Evolutionary conservation across 2,797 vertebrate species (phyloP).

Genomic region (Sebastes umbrosus): DNA sequence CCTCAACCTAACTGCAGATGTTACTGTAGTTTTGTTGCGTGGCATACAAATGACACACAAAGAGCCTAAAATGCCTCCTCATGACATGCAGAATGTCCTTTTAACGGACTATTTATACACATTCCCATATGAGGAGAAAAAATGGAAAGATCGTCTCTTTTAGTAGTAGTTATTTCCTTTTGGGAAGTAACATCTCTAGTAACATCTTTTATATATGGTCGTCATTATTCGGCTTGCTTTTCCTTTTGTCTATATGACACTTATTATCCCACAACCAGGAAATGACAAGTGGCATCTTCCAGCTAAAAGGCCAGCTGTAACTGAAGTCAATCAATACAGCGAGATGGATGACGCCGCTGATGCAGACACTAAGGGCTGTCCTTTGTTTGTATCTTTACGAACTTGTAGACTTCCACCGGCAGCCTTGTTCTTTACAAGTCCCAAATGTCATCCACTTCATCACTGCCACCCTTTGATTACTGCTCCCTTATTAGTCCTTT

Average conservation of each 20-base stretch:
- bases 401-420: conserved; percentile 45
- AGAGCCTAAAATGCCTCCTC: no score
- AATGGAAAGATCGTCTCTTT: not conserved
- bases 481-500: conserved; percentile 67
- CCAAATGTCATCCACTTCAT: conserved; percentile 75
- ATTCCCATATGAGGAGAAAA: not conserved
- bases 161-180: not conserved
- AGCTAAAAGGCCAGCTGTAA: conserved; percentile 72
- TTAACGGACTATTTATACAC: not conserved
- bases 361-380: conserved; percentile 34
- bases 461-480: conserved; percentile 68
- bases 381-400: conserved; percentile 48
- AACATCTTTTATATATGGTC: not conserved
- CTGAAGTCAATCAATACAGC: conserved; percentile 64
- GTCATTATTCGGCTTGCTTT: conserved; percentile 15
- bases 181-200: not conserved
- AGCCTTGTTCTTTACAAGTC: conserved; percentile 57
- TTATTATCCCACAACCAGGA: conserved; percentile 57
- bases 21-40: no score
- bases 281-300: conserved; percentile 58
- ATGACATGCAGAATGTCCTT: no score
- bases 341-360: conserved; percentile 57
- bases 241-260: conserved; percentile 35
- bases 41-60: no score
- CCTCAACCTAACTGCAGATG: no score